These are phyloP conservation scores for Urosaurus nigricauda DNA, from an alignment of 2,797 vertebrate species.

Conservation along the genomic window DNA sequence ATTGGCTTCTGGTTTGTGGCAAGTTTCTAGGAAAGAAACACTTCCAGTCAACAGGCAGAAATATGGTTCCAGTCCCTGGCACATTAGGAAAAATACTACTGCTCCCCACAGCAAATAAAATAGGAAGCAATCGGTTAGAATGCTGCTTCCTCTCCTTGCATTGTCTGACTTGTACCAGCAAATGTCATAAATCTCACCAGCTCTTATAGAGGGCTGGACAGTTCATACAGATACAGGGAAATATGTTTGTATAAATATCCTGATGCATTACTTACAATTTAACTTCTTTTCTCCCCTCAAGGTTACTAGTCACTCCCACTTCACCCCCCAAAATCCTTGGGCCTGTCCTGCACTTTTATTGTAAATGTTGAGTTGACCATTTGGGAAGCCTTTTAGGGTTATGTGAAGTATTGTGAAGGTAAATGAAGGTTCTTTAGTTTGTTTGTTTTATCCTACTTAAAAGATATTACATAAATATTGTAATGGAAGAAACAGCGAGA, in stretches of 20 bases:
- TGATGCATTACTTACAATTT: neutral
- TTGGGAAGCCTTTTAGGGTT: neutral
- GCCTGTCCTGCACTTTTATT: slow-evolving; percentile 17
- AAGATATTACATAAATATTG: neutral
- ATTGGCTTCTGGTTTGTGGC: no score
- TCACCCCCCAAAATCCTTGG: neutral
- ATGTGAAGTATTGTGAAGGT: slow-evolving; percentile 11
- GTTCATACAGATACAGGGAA: no score
- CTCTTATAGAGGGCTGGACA: neutral
- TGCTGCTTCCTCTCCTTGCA: neutral
- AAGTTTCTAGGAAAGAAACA: no score
- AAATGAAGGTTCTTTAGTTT: neutral
- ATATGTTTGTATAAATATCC: no score
- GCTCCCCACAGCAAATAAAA: no score
- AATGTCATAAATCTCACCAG: neutral
- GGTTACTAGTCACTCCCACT: neutral
- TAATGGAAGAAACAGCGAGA: neutral
- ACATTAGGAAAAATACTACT: no score
- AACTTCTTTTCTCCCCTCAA: neutral
- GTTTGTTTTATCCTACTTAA: neutral
- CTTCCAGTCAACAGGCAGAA: no score
- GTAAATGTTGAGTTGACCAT: slow-evolving; percentile 1
- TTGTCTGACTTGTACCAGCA: neutral
- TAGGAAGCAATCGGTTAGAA: no score
- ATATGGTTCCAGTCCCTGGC: no score